Base-by-base conservation (phyloP, 2,113 vertebrate species). In the Podarcis cretensis region DNA sequence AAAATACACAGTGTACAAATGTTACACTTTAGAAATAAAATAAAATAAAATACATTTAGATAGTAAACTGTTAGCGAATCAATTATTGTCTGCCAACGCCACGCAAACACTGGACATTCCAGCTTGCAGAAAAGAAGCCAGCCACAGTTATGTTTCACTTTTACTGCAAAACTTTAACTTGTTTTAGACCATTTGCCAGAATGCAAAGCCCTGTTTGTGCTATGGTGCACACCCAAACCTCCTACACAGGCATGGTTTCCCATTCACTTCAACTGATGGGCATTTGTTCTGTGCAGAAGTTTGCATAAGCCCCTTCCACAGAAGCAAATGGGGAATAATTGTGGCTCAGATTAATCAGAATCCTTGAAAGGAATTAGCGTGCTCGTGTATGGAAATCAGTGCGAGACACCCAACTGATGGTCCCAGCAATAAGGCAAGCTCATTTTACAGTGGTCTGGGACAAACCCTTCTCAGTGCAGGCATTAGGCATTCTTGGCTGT, bases 1-100 rank as follows among this genome's bases (percentile, higher is more conserved):
- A 90, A 93, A 90, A 92, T 77, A 81, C 32, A 79, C 86, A 13
- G 84, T 85, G 93, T 90, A 86, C 20, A 94, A 94, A 54, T 27
- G 14, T 83, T 94, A 87, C 40, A 93, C 90, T 89, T 93, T 92
- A 90, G 77, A 90, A 91, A 90, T 83, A 85, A 6, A 88, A 92
- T 83, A 71, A 6, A 88, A 92, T 83, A 71, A 89, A 90, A 87
- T 89, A 90, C 91, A 86, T 84, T 89, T 94, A 89, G 92, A 93
- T 93, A 82, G 88, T 30, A 84, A 93, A 89, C 73, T 87, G 79
- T 73, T 91, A 89, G 90, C 90, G 91, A 91, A 43, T 1, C 0
- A 82, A 85, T 88, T 92, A 81, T 6, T 85, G 54, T 69, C 81
- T 23, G 10, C 74, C 93, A 91, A 90, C 21, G 37, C 83, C 5